Percentiles rank a stretch among this genome's conserved stretches.
Conservation (phyloP, 2,113 vertebrate genomes). For the Syrrhaptes paradoxus region DNA sequence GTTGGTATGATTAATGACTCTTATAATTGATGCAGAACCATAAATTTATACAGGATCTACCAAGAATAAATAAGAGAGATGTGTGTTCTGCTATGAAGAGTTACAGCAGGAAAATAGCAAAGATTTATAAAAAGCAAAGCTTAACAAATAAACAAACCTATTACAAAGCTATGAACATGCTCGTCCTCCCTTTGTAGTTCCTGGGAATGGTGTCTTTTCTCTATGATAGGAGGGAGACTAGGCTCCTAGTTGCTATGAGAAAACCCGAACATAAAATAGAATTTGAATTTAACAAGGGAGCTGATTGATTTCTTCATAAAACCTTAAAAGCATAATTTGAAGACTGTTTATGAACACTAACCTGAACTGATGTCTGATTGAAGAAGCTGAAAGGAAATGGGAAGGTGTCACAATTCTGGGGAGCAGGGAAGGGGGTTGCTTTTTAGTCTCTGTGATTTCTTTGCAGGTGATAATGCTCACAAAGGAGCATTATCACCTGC, state of each 20-base stretch:
- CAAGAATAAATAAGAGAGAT: background rate
- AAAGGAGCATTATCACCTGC: background rate
- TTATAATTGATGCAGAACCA: slow-evolving; percentile 23
- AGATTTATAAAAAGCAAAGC: background rate
- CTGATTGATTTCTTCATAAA: background rate
- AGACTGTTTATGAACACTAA: background rate
- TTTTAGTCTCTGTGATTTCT: background rate
- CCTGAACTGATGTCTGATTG: background rate
- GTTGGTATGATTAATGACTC: slow-evolving; percentile 36
- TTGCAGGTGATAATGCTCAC: background rate
- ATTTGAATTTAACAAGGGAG: background rate
- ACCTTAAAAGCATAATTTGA: background rate
- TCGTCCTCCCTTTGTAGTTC: background rate
- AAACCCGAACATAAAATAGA: background rate
- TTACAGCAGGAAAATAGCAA: background rate
- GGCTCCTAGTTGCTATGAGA: background rate
- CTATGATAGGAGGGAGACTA: background rate
- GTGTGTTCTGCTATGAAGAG: background rate
- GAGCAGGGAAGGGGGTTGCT: background rate
- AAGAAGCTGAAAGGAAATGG: background rate
- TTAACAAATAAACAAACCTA: background rate
- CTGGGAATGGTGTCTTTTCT: background rate
- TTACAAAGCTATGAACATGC: background rate
- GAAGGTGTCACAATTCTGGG: background rate
- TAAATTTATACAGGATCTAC: background rate